phyloP scores from a whole-genome alignment of 2,888 invertebrate genomes.

The Zelleria hepariella region DNA sequence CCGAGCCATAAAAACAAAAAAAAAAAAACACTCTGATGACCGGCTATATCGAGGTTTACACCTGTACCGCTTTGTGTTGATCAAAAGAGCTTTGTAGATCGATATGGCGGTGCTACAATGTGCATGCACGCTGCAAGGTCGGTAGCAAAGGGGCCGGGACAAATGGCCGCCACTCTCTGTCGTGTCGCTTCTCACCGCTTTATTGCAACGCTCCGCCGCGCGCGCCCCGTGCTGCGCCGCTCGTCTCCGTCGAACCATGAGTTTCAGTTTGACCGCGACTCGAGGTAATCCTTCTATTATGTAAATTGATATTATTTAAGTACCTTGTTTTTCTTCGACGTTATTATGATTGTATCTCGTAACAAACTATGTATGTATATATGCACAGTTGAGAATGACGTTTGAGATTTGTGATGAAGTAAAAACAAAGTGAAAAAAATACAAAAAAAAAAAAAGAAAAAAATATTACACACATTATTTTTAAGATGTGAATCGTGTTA shows the following conservation, averaged over 20 bases:
- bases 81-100: no score
- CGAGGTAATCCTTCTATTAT: slow-evolving; percentile 24
- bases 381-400: slow-evolving; percentile 58
- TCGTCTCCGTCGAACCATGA: neutral
- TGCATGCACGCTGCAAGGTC: no score
- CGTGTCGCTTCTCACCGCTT: slow-evolving; percentile 64
- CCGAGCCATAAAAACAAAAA: no score
- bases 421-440: neutral
- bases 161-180: no score
- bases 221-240: neutral
- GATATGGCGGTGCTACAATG: no score
- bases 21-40: no score
- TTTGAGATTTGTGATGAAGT: slow-evolving; percentile 55
- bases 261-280: slow-evolving; percentile 6
- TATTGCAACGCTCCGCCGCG: slow-evolving; percentile 38
- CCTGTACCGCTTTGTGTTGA: no score
- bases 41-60: no score
- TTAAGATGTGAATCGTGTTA: slow-evolving; percentile 55
- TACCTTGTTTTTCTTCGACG: neutral
- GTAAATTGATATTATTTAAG: neutral
- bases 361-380: slow-evolving; percentile 61
- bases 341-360: slow-evolving; percentile 17
- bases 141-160: no score
- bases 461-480: slow-evolving; percentile 45
- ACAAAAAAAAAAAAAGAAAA: slow-evolving; percentile 22